Conservation (phyloP, 2,888 invertebrate species). For the Leucophenga maculata region DNA sequence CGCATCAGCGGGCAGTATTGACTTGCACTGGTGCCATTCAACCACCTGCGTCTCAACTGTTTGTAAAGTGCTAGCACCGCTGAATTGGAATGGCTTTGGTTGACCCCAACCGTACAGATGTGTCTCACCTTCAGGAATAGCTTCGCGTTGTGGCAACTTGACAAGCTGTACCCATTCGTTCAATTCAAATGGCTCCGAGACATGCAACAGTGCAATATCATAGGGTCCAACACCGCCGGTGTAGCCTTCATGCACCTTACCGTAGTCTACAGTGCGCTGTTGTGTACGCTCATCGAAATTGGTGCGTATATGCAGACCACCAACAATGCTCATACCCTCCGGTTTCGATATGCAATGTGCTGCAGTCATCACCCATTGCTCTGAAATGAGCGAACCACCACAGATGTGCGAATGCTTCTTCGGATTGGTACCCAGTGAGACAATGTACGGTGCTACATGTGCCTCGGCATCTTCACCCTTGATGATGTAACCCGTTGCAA, state of each 20-base stretch:
- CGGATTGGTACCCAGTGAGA: conserved; percentile 66
- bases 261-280: conserved; percentile 56
- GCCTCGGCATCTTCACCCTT: conserved; percentile 69
- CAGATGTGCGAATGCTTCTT: conserved; percentile 69
- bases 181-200: conserved; percentile 57
- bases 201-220: conserved; percentile 75
- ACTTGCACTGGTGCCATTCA: conserved; percentile 54
- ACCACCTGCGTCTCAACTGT: conserved; percentile 63
- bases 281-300: conserved; percentile 56
- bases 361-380: conserved; percentile 72
- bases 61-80: conserved; percentile 57
- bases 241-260: conserved; percentile 64
- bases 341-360: conserved; percentile 65
- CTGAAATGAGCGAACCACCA: conserved; percentile 72
- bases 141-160: conserved; percentile 64
- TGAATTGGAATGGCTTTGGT: conserved; percentile 49
- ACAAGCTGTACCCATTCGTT: conserved; percentile 67
- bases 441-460: conserved; percentile 72
- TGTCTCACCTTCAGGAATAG: conserved; percentile 57
- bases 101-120: conserved; percentile 74
- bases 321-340: conserved; percentile 65
- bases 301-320: conserved; percentile 70
- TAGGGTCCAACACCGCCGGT: conserved; percentile 72
- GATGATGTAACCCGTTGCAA: conserved; percentile 63
- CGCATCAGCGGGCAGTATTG: conserved; percentile 49